Conservation (phyloP, 2,113 vertebrate genomes). For the Mohoua ochrocephala region DNA sequence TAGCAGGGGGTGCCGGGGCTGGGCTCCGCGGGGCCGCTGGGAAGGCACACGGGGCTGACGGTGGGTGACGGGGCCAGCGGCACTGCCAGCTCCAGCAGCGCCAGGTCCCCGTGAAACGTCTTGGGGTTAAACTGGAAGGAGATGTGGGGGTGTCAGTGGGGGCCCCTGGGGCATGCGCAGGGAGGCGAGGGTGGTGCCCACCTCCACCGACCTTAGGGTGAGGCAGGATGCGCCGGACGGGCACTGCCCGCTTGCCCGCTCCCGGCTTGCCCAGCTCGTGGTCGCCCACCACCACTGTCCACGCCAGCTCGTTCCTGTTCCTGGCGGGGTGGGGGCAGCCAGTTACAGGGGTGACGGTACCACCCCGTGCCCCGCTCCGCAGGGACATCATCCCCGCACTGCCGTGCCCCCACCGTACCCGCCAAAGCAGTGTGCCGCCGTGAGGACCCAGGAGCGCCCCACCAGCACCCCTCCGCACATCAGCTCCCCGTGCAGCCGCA, state of each 20-base stretch:
- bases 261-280: constrained; percentile 79
- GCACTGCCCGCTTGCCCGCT: constrained; percentile 75
- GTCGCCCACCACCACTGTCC: constrained; percentile 86
- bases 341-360: neutral
- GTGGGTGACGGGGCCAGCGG: constrained; percentile 67
- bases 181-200: neutral
- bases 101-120: constrained; percentile 92
- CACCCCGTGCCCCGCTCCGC: neutral
- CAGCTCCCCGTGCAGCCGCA: constrained; percentile 83
- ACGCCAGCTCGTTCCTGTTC: constrained; percentile 83
- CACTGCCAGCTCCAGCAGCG: constrained; percentile 84
- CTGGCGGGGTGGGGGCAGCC: constrained; percentile 12
- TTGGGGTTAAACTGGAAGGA: constrained; percentile 86
- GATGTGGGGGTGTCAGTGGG: no score
- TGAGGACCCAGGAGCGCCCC: constrained; percentile 87
- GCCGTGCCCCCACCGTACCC: constrained; percentile 68
- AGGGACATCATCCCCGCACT: neutral
- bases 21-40: constrained; percentile 73
- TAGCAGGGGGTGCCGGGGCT: constrained; percentile 81
- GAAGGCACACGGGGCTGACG: constrained; percentile 85
- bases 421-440: constrained; percentile 91
- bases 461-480: constrained; percentile 93
- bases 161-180: no score
- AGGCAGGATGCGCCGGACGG: constrained; percentile 85
- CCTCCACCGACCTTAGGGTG: constrained; percentile 85